These are phyloP conservation scores for Reinhardtius hippoglossoides DNA, from an alignment of 2,113 vertebrate genomes.

Conservation along the genomic window DNA sequence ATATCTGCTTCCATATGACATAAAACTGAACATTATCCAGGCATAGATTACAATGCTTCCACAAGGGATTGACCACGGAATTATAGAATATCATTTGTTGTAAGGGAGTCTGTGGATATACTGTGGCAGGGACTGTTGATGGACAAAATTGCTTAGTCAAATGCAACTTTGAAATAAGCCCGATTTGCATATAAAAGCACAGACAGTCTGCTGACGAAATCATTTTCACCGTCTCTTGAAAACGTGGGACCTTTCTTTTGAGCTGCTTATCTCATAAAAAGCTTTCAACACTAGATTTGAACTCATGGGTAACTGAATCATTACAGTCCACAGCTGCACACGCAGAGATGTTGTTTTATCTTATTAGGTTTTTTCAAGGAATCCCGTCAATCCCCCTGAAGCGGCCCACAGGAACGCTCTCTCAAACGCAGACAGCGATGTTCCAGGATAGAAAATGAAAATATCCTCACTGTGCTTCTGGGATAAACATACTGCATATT, in stretches of 20 bases:
- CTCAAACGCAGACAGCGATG: not conserved
- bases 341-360: not conserved
- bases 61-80: too few species aligned
- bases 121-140: not conserved
- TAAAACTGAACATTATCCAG: too few species aligned
- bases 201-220: not conserved
- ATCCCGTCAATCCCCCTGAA: not conserved
- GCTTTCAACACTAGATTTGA: not conserved
- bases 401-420: not conserved
- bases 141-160: not conserved
- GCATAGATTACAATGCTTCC: too few species aligned
- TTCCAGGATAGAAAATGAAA: not conserved
- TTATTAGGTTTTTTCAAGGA: not conserved
- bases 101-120: not conserved
- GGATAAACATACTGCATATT: conserved; percentile 46
- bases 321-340: not conserved
- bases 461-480: conserved; percentile 23
- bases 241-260: not conserved
- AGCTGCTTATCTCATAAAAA: conserved; percentile 6
- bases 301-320: conserved; percentile 1
- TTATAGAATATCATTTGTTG: not conserved
- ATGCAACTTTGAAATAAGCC: not conserved
- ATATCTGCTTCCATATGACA: too few species aligned
- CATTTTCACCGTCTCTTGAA: not conserved
- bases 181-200: conserved; percentile 8